Evolutionary conservation across 2,888 invertebrate species (phyloP), one percentile per base, ranked within the genome.

Genomic region (Oxystoma pomonae): DNA sequence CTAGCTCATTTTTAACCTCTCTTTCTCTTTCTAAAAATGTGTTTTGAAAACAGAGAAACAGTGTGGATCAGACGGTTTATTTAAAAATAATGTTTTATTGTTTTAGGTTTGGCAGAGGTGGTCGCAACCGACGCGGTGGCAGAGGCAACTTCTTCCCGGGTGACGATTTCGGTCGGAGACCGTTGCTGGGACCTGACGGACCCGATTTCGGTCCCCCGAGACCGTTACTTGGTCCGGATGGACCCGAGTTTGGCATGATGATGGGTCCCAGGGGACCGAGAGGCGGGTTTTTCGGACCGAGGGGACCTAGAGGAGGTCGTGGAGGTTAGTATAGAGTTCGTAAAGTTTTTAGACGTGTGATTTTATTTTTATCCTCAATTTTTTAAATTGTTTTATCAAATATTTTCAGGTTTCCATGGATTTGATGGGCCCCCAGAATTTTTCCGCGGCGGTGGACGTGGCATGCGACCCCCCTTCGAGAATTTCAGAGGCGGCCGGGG

Each of bases 341-440:
- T n/a, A n/a, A n/a, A n/a, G n/a, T n/a, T 2, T 53, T 1, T 55
- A 55, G 19, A 55, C 2, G 2, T 19, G 12, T 55, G 19, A 19
- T 55, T 55, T 55, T 53, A 5, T 53, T 53, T 61, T 57, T 17
- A 55, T 2, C 2, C 20, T 21, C 16, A 52, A 22, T 59, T 53
- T 20, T 35, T 52, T 53, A 58, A 16, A 20, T 35, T 16, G n/a
- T 2, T 19, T 21, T 17, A 55, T 59, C 35, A 53, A 53, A 9
- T 18, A 5, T 5, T 53, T 53, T 53, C 53, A 53, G 79, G 62
- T 55, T 72, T 70, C 64, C 78, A 69, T 65, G 72, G 69, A 59
- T 74, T 74, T 60, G 76, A 75, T n/a, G 75, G 74, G 3, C 77
- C 75, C n/a, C 74, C 73, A 17, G 75, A 73, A 55, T 72, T 72